Percentiles rank a stretch among this genome's conserved stretches.
These are phyloP conservation scores for Chrysolina haemoptera DNA, from an alignment of 2,888 invertebrate genomes.

Conservation along the genomic window DNA sequence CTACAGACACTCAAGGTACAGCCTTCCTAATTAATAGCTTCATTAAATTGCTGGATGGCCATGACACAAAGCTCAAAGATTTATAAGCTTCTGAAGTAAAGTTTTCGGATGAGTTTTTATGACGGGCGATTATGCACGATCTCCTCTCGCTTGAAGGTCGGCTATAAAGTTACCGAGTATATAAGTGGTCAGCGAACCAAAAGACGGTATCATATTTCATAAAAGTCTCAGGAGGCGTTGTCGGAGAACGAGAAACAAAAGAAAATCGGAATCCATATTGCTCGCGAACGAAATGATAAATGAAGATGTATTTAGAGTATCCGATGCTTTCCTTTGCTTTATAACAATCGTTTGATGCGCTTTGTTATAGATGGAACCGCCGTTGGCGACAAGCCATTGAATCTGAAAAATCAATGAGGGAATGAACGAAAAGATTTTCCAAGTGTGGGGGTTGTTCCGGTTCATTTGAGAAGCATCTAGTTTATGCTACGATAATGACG, in stretches of 20 bases:
- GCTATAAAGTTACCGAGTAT: slow-evolving; percentile 52
- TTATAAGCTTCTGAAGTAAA: slow-evolving; percentile 42
- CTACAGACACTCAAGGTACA: slow-evolving; percentile 28
- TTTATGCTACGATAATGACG: slow-evolving; percentile 14
- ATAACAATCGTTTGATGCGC: slow-evolving; percentile 34
- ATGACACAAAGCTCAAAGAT: slow-evolving; percentile 42
- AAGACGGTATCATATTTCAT: slow-evolving; percentile 56
- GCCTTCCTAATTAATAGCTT: slow-evolving; percentile 41
- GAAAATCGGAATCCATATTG: slow-evolving; percentile 40
- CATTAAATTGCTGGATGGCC: slow-evolving; percentile 38
- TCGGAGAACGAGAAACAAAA: slow-evolving; percentile 46
- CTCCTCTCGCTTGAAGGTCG: slow-evolving; percentile 47
- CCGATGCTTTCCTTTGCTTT: slow-evolving; percentile 32
- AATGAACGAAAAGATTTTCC: neutral
- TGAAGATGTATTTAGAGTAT: slow-evolving; percentile 42
- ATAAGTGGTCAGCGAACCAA: slow-evolving; percentile 56
- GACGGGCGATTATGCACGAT: slow-evolving; percentile 49
- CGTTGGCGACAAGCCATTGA: slow-evolving; percentile 29
- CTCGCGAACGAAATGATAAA: slow-evolving; percentile 42
- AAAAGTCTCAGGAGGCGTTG: slow-evolving; percentile 45
- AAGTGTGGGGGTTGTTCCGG: slow-evolving; percentile 1
- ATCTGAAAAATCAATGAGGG: slow-evolving; percentile 28
- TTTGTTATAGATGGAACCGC: slow-evolving; percentile 29
- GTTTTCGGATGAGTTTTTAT: slow-evolving; percentile 45
- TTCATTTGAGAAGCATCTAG: slow-evolving; percentile 15